Base-by-base conservation (phyloP, 2,888 invertebrate species). In the Plebejus argus region DNA sequence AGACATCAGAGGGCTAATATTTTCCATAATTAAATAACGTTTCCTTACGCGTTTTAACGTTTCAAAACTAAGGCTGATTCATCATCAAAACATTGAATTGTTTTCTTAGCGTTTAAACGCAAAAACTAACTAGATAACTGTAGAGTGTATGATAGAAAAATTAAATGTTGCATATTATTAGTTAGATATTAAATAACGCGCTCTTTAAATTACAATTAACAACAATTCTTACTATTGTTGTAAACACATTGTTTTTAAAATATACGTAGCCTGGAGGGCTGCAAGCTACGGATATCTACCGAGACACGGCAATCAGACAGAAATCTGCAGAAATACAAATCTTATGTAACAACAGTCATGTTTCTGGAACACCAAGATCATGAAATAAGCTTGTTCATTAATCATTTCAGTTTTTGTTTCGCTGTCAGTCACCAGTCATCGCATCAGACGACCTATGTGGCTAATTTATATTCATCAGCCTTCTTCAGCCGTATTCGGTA, bases 381-480 rank as follows among this genome's bases (percentile, higher is more conserved):
- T 66, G 4, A 33, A 66, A 58, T 58, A 8, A 66, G 66, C 56
- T 20, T 53, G n/a, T 10, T 18, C n/a, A 58, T 35, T 58, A 58
- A 58, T 61, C 8, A 35, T 28, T 18, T n/a, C 58, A 58, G n/a
- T 53, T 33, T 61, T 10, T 35, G 39, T 61, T 61, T 61, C 18
- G n/a, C 5, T 58, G 82, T 83, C 82, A 81, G 79, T 80, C 79
- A 81, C 78, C 79, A 81, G 77, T 76, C 58, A 78, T 58, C 77
- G 33, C 66, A 33, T 33, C 66, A 18, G 71, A 76, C 86, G 77
- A 81, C 91, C 91, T 85, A 91, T 91, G 84, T 87, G 85, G 49
- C 80, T 84, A 82, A 84, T 91, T 88, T 83, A 83, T 87, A 90
- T 91, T 87, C 91, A 87, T 80, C 83, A 85, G 85, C 87, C 88